Conservation (phyloP, 2,888 invertebrate species). For the Melanostoma scalare region DNA sequence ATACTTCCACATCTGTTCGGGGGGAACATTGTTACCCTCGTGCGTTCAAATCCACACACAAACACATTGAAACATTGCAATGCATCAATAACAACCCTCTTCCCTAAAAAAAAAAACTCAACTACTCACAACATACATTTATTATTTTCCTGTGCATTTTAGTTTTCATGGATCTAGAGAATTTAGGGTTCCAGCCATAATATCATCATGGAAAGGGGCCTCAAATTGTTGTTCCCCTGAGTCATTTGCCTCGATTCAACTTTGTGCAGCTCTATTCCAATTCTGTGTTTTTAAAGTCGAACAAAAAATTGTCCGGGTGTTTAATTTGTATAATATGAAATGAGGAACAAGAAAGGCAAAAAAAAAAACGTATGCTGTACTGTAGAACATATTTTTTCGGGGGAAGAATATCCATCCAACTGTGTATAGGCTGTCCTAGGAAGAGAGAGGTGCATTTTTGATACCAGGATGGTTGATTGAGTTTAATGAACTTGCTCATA, state of each 20-base stretch:
- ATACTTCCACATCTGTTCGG: conserved; percentile 63
- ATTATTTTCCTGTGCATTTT: conserved; percentile 39
- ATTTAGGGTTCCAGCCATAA: conserved; percentile 18
- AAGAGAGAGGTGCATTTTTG: conserved; percentile 55
- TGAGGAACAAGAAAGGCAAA: background rate
- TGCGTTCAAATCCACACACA: conserved; percentile 42
- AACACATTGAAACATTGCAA: conserved; percentile 53
- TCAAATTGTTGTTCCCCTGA: conserved; percentile 27
- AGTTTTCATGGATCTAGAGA: conserved; percentile 31
- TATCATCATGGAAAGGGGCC: conserved; percentile 10
- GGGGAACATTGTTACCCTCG: conserved; percentile 60
- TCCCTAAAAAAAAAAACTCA: conserved; percentile 23
- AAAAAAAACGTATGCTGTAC: conserved; percentile 19
- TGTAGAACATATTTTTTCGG: conserved; percentile 32
- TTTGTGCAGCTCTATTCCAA: conserved; percentile 29
- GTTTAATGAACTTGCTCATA: conserved; percentile 70
- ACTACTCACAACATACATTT: too few relatives aligned
- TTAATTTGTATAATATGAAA: conserved; percentile 40
- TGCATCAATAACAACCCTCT: conserved; percentile 73
- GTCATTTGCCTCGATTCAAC: conserved; percentile 25
- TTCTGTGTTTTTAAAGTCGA: conserved; percentile 30
- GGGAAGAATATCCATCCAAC: conserved; percentile 44
- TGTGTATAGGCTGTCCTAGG: conserved; percentile 51
- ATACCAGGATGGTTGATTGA: conserved; percentile 64
- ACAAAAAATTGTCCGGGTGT: conserved; percentile 67